A percentile compares a stretch with the other conserved stretches of the same genome.
Evolutionary conservation across 2,113 vertebrate species (phyloP).

Genomic region (Trachemys scripta): DNA sequence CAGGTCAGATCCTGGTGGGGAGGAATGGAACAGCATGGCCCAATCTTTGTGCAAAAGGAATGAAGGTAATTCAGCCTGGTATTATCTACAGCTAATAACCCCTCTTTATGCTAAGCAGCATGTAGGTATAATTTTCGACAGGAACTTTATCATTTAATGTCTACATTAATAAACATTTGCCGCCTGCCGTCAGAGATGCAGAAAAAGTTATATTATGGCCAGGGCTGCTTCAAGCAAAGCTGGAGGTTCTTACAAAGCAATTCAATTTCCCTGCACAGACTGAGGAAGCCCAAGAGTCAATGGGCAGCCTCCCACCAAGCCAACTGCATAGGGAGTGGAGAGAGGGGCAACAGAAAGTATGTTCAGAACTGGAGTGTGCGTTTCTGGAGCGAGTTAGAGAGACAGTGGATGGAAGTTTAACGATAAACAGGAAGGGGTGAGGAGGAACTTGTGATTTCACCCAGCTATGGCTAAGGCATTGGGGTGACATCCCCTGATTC

Average conservation of each 20-base stretch:
- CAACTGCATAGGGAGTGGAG: background rate
- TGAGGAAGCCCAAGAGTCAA: background rate
- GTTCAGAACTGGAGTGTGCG: background rate
- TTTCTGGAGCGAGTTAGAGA: background rate
- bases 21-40: background rate
- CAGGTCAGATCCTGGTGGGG: fast-evolving
- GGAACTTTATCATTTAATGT: background rate
- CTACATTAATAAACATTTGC: background rate
- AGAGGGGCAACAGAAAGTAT: background rate
- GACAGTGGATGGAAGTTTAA: background rate
- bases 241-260: background rate
- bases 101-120: background rate
- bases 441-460: background rate
- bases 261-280: background rate
- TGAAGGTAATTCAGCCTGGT: background rate
- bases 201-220: background rate
- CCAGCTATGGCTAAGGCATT: background rate
- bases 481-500: fast-evolving
- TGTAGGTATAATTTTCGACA: background rate
- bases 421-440: background rate
- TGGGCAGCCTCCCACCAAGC: background rate
- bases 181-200: background rate
- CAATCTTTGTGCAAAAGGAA: background rate
- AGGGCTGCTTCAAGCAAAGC: background rate
- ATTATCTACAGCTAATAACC: fast-evolving